Evolutionary conservation across 1,140 invertebrate species (phyloP), one percentile per base, ranked within the genome.

Genomic region (Nymphalis io): DNA sequence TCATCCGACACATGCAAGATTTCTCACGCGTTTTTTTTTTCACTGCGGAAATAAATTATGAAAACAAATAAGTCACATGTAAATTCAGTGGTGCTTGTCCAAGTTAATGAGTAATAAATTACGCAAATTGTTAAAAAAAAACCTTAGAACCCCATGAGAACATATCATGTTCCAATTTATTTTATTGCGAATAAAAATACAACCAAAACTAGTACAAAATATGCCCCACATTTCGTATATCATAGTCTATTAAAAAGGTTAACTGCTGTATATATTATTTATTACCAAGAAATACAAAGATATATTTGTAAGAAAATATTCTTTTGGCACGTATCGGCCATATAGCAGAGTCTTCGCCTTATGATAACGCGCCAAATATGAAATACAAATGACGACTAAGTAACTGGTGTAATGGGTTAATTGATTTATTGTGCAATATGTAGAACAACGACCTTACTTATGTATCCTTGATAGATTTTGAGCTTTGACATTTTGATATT

Each of bases 221-320:
- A 27, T n/a, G 51, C 21, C 51, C 51, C 21, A 55, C 51, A 55
- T 55, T 55, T 27, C 51, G 23, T 55, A 13, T 27, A 55, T 55
- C 21, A 55, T 3, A 55, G 51, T 55, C 51, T 55, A 55, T 55
- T 55, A 55, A 55, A 55, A 55, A 27, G 51, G 51, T 55, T 55
- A 55, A 55, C 51, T 55, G 51, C 21, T 55, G 5, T 8, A 55
- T 15, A 55, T 23, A 27, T 55, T 55, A 55, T 55, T 55, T 55
- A 55, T 55, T 27, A 55, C 51, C 51, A 23, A 55, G 51, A 55
- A 55, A 55, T 21, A 55, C 51, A 27, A 55, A 55, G 51, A 55
- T 27, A 55, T 55, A 13, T 55, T 23, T 55, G 20, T 13, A 55
- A 27, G 51, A 8, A 55, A 21, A 55, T 55, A 23, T 55, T n/a